Conservation (phyloP, 2,888 invertebrate genomes). For the Euphydryas editha region DNA sequence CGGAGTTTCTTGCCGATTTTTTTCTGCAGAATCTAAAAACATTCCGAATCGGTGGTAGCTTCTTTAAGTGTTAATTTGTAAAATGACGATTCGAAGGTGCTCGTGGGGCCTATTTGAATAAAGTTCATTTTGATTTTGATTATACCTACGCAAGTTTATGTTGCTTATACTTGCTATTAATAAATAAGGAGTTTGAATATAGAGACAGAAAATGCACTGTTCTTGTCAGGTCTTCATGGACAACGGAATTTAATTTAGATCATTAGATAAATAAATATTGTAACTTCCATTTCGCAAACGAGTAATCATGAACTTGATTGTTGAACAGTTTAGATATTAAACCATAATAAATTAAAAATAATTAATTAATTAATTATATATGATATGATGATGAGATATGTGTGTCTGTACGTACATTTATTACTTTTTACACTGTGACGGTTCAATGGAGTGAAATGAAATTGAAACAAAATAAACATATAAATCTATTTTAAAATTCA, state of each 20-base stretch:
- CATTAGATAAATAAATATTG: conserved; percentile 31
- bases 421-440: background rate
- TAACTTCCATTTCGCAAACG: conserved; percentile 32
- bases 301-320: conserved; percentile 23
- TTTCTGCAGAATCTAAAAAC: too few species aligned
- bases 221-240: conserved; percentile 12
- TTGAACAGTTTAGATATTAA: conserved; percentile 2
- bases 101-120: too few species aligned
- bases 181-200: background rate
- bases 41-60: too few species aligned
- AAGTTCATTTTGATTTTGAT: too few species aligned
- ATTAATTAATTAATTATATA: background rate
- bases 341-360: background rate
- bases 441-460: background rate
- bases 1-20: too few species aligned
- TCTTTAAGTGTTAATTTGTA: too few species aligned
- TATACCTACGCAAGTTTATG: too few species aligned
- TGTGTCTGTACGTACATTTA: too few species aligned
- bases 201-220: conserved; percentile 3
- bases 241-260: conserved; percentile 37
- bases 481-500: background rate
- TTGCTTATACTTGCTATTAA: background rate
- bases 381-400: too few species aligned
- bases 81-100: too few species aligned
- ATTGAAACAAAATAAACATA: background rate